Conservation (phyloP, 2,113 vertebrate species). For the Lathamus discolor region DNA sequence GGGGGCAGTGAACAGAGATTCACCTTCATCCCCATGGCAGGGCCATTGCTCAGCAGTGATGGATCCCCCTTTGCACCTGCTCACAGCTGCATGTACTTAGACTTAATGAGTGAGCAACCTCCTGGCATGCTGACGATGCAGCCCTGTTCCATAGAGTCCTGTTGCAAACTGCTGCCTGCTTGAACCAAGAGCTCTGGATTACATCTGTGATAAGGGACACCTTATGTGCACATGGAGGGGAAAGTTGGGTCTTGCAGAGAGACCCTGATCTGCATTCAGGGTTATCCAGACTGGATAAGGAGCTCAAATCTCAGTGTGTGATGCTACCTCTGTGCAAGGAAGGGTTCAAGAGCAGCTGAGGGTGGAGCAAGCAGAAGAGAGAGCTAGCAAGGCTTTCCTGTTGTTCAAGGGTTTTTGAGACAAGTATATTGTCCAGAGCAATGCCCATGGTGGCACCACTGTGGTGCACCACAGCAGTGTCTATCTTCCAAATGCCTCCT, state of each 20-base stretch:
- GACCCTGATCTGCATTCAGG: background rate
- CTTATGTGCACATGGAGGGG: accelerated
- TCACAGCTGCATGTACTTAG: background rate
- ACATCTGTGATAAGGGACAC: accelerated
- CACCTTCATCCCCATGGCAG: background rate
- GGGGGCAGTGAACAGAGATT: background rate
- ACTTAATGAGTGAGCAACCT: background rate
- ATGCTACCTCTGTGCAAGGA: background rate
- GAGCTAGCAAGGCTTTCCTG: background rate
- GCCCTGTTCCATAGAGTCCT: background rate
- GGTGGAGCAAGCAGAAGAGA: background rate
- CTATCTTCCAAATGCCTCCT: background rate
- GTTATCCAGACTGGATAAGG: background rate
- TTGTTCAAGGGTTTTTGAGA: background rate
- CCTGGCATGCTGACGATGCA: background rate
- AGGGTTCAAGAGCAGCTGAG: background rate
- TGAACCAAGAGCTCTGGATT: background rate
- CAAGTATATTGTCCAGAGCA: background rate
- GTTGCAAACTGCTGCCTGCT: background rate
- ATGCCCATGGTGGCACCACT: background rate
- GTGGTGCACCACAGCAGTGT: background rate
- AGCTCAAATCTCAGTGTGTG: background rate
- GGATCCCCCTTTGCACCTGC: conserved; percentile 5
- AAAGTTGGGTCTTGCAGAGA: background rate
- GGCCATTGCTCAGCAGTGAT: background rate